A percentile compares a stretch with the other conserved stretches of the same genome.
phyloP scores from a whole-genome alignment of 1,140 invertebrate species.

The Chymomyza costata region DNA sequence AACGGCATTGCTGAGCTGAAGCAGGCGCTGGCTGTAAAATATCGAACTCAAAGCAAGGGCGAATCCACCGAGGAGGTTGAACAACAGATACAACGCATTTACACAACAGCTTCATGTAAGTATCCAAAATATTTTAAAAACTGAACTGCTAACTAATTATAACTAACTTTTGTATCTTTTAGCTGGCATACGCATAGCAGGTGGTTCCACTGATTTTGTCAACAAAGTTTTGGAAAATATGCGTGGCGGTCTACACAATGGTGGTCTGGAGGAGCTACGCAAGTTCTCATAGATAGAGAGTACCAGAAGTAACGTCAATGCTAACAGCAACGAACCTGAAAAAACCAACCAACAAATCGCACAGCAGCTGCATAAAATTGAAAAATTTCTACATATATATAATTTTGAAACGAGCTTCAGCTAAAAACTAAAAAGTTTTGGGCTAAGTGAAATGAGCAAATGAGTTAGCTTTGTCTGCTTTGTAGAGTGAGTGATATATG shows the following conservation, averaged over 20 bases:
- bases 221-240: conserved; percentile 89
- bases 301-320: too few relatives aligned
- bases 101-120: conserved; percentile 81
- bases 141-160: background rate
- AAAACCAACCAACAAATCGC: too few relatives aligned
- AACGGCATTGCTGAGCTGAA: conserved; percentile 82
- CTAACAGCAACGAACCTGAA: too few relatives aligned
- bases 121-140: conserved; percentile 35
- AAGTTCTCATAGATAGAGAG: conserved; percentile 67
- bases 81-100: conserved; percentile 81
- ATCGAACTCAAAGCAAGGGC: conserved; percentile 78
- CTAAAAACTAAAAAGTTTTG: conserved; percentile 29
- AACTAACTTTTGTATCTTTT: conserved; percentile 3
- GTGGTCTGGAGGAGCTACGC: conserved; percentile 80
- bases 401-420: conserved; percentile 3
- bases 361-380: too few relatives aligned
- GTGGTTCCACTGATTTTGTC: conserved; percentile 89
- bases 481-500: conserved; percentile 26
- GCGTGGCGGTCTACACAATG: conserved; percentile 80
- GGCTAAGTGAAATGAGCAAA: too few relatives aligned
- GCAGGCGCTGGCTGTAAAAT: conserved; percentile 77
- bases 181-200: conserved; percentile 86
- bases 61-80: conserved; percentile 80
- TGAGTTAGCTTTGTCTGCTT: too few relatives aligned
- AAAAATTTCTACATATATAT: conserved; percentile 24